These are phyloP conservation scores for Cantharis flavilabris DNA, from an alignment of 2,888 invertebrate genomes.

Conservation along the genomic window DNA sequence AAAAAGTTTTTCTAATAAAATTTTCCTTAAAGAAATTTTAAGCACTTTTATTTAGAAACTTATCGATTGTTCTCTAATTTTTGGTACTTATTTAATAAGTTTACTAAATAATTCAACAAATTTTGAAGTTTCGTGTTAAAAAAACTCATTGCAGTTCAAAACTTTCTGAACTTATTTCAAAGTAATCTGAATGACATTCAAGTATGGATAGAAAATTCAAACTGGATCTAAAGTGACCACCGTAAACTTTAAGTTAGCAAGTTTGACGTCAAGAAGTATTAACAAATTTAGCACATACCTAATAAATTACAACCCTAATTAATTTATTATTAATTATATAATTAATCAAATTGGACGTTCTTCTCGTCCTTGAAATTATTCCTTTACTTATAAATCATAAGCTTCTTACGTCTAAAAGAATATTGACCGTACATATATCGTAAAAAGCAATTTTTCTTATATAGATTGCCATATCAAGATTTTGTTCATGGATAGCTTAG, in stretches of 20 bases:
- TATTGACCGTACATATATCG: background rate
- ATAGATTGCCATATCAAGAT: background rate
- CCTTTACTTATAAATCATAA: background rate
- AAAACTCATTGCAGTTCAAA: background rate
- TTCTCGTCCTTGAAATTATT: background rate
- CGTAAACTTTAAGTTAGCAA: slow-evolving; percentile 6
- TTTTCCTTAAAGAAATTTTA: background rate
- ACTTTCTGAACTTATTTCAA: background rate
- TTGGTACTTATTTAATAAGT: background rate
- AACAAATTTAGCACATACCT: slow-evolving; percentile 9
- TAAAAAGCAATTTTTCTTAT: background rate
- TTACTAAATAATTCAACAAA: background rate
- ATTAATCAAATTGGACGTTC: slow-evolving; percentile 9
- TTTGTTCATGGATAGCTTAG: slow-evolving; percentile 4
- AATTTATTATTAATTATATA: slow-evolving; percentile 16
- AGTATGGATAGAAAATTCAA: background rate
- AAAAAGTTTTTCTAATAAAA: background rate
- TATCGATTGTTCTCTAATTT: background rate
- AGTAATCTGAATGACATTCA: background rate
- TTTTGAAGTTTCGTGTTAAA: background rate
- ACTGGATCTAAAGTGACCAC: slow-evolving; percentile 4
- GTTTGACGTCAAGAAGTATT: slow-evolving; percentile 13
- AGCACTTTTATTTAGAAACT: background rate
- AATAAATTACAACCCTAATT: slow-evolving; percentile 6
- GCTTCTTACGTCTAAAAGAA: background rate